Percentiles rank a stretch among this genome's conserved stretches.
phyloP scores from a whole-genome alignment of 2,797 vertebrate species.

The Cetoscarus ocellatus region DNA sequence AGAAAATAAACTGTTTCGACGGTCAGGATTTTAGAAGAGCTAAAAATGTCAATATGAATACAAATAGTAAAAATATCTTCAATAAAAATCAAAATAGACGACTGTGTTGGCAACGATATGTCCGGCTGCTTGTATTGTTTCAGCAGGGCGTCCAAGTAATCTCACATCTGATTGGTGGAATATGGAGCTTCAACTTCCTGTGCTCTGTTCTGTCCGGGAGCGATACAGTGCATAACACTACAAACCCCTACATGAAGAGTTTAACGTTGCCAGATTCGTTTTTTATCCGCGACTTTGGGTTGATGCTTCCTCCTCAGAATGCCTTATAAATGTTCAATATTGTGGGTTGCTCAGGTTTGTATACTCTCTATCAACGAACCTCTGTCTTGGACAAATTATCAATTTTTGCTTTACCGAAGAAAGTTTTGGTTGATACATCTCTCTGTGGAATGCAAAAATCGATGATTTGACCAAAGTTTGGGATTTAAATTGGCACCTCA shows the following conservation, averaged over 20 bases:
- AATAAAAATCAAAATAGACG: conserved; percentile 7
- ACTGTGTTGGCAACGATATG: not conserved
- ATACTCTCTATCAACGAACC: too few species aligned
- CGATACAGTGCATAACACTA: not conserved
- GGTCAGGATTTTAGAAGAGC: not conserved
- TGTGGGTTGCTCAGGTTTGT: too few species aligned
- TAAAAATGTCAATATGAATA: not conserved
- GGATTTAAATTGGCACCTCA: too few species aligned
- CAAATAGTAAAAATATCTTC: not conserved
- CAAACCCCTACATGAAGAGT: not conserved
- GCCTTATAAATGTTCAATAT: too few species aligned
- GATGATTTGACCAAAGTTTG: too few species aligned
- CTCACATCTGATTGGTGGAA: conserved; percentile 67
- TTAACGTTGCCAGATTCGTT: too few species aligned
- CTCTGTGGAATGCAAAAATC: too few species aligned
- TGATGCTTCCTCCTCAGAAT: too few species aligned
- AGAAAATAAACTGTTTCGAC: not conserved
- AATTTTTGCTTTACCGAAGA: too few species aligned
- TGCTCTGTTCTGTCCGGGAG: conserved; percentile 2
- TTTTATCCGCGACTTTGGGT: too few species aligned
- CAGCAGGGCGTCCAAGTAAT: conserved; percentile 49
- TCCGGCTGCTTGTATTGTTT: conserved; percentile 56
- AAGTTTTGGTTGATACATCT: too few species aligned
- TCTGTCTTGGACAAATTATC: too few species aligned
- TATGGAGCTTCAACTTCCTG: conserved; percentile 40